These are phyloP conservation scores for Pocota personata DNA, from an alignment of 2,888 invertebrate genomes.

Conservation along the genomic window DNA sequence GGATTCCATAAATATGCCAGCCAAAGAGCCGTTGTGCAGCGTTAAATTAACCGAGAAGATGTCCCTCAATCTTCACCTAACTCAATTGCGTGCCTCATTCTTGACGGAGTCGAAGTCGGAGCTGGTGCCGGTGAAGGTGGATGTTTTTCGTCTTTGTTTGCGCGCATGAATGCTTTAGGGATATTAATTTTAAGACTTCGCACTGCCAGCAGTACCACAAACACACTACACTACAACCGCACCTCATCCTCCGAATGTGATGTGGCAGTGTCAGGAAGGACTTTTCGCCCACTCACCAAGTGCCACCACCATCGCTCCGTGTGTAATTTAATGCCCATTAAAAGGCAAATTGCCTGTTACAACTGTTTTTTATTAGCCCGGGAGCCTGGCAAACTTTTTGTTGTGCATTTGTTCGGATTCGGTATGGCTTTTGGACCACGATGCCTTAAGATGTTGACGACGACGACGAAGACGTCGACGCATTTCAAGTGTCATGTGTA, in stretches of 20 bases:
- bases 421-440: conserved; percentile 18
- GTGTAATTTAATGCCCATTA: conserved; percentile 68
- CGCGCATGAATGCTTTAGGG: conserved; percentile 41
- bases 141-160: conserved; percentile 35
- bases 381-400: conserved; percentile 49
- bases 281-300: conserved; percentile 28
- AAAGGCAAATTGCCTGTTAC: conserved; percentile 70
- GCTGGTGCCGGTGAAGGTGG: neutral
- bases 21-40: conserved; percentile 37
- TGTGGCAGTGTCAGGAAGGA: conserved; percentile 27
- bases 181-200: conserved; percentile 53
- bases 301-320: conserved; percentile 20
- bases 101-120: neutral
- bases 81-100: conserved; percentile 37
- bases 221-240: neutral
- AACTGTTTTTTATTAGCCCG: conserved; percentile 69
- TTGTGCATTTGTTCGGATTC: conserved; percentile 49
- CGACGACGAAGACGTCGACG: conserved; percentile 14
- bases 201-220: neutral
- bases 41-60: conserved; percentile 60
- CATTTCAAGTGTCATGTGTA: conserved; percentile 56
- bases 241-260: neutral
- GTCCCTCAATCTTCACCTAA: conserved; percentile 52
- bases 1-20: conserved; percentile 57
- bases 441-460: neutral